Base-by-base conservation (phyloP, 2,888 invertebrate species). In the Adelphocoris suturalis region DNA sequence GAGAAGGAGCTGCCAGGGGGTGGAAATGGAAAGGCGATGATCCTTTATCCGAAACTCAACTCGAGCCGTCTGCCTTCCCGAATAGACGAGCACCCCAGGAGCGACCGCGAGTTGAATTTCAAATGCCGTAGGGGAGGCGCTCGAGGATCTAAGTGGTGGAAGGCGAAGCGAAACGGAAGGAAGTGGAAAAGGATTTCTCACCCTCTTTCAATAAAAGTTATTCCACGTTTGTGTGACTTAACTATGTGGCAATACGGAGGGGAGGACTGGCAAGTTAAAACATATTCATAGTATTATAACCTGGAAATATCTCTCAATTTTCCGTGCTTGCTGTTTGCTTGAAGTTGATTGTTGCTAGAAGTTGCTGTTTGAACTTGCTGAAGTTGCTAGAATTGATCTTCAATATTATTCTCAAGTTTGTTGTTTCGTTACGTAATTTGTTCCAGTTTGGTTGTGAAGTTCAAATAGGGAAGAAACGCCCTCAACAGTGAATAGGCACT, bases 21-120 rank as follows among this genome's bases (percentile, higher is more conserved):
- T 23, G 68, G 68, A 68, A 68, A 23, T 68, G 68, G 68, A 68
- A 68, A 68, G 23, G 68, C 19, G 68, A 68, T 23, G 68, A 68
- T 68, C 61, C 19, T 19, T 61, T 19, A 16, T 19, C 61, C 61
- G 52, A 52, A 52, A 61, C 19, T 61, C 19, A 61, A 19, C 61
- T 19, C 61, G n/a, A 19, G n/a, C 61, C 61, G 61, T 19, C 61
- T 19, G 61, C 61, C 61, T 61, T 61, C n/a, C 61, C 61, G 19
- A 81, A 81, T 81, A 81, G 81, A 81, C 48, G 48, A 48, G n/a
- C 81, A 37, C 81, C 81, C 28, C n/a, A 28, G 28, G 76, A 76
- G 76, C 76, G 14, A 46, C 46, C 86, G 68, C 86, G 86, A 86
- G 61, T 86, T 86, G 86, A 86, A 86, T 86, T 86, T 86, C 86